These are phyloP conservation scores for Merops nubicus DNA, from an alignment of 2,113 vertebrate species.

Conservation along the genomic window DNA sequence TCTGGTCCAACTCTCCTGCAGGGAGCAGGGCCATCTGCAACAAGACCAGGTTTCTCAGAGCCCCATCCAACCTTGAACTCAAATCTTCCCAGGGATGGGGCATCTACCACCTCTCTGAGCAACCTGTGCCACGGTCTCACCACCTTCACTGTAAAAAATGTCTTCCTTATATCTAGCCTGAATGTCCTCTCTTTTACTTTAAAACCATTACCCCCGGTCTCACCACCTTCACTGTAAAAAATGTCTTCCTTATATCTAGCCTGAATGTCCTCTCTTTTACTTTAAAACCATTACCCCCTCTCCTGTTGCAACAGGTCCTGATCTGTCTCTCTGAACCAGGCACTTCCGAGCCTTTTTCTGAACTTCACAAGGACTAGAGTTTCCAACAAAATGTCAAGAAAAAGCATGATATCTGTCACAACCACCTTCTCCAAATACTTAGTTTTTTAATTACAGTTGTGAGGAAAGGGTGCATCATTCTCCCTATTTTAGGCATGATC, in stretches of 20 bases:
- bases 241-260: neutral
- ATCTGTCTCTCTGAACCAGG: rapidly evolving
- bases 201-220: too few relatives aligned
- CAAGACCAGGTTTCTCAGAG: neutral
- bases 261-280: neutral
- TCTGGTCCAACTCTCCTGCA: rapidly evolving
- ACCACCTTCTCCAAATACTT: neutral
- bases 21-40: neutral
- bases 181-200: neutral
- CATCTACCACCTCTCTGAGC: neutral
- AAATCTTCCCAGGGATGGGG: neutral
- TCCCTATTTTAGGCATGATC: neutral
- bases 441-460: neutral
- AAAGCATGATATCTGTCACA: neutral
- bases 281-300: neutral
- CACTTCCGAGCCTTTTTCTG: neutral
- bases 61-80: neutral
- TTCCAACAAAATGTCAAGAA: neutral
- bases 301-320: neutral
- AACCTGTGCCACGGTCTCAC: neutral
- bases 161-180: neutral
- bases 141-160: neutral
- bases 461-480: neutral
- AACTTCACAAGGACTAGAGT: neutral
- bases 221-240: neutral